phyloP scores from a whole-genome alignment of 1,140 invertebrate genomes.

The Leptoteleia sp. region DNA sequence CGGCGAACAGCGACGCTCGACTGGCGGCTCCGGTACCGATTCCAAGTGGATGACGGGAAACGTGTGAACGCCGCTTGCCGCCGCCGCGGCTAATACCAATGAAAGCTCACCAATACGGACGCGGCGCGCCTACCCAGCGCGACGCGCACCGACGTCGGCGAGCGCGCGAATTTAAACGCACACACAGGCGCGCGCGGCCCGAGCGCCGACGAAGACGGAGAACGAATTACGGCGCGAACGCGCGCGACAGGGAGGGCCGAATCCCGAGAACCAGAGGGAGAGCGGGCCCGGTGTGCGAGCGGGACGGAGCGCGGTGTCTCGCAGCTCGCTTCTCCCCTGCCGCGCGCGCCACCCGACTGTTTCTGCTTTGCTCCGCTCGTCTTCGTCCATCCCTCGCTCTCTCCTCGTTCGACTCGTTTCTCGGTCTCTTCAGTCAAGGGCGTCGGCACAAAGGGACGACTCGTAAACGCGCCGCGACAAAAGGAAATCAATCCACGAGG shows the following conservation, averaged over 20 bases:
- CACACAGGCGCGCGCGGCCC: conserved; percentile 35
- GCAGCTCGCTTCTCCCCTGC: conserved; percentile 39
- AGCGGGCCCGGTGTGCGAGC: conserved; percentile 14
- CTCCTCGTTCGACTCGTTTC: conserved; percentile 66
- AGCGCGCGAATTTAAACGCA: conserved; percentile 67
- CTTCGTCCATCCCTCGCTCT: conserved; percentile 64
- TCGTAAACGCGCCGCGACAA: conserved; percentile 66
- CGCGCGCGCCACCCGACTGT: conserved; percentile 57
- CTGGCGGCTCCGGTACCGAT: conserved; percentile 73
- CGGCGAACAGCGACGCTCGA: conserved; percentile 76
- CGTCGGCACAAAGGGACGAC: conserved; percentile 75
- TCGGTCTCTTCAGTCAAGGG: conserved; percentile 74
- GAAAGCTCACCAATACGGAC: conserved; percentile 70
- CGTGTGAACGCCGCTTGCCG: conserved; percentile 78
- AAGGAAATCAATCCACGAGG: conserved; percentile 69
- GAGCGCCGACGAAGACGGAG: conserved; percentile 12
- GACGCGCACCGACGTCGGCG: conserved; percentile 68
- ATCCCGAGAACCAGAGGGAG: not conserved
- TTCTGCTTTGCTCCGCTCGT: conserved; percentile 52
- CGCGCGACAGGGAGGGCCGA: conserved; percentile 19
- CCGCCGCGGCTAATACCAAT: conserved; percentile 72
- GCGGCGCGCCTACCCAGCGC: conserved; percentile 64
- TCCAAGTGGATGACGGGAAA: conserved; percentile 74
- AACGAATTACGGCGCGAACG: not conserved
- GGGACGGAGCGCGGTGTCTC: conserved; percentile 41